These are phyloP conservation scores for Ondatra zibethicus DNA, from an alignment of 2,113 vertebrate species.

Conservation along the genomic window DNA sequence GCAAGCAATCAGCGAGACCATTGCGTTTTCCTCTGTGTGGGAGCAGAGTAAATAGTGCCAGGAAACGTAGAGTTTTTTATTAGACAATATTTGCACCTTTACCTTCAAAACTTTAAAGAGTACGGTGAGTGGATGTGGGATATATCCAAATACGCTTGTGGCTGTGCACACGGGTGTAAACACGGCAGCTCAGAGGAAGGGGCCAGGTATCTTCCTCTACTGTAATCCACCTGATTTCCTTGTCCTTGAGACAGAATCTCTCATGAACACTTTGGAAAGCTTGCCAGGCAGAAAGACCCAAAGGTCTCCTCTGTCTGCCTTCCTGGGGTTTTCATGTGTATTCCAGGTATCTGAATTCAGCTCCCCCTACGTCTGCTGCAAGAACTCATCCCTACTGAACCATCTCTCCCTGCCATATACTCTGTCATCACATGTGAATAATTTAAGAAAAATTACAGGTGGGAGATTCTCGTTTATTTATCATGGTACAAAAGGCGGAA, in stretches of 20 bases:
- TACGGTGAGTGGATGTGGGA: neutral
- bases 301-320: neutral
- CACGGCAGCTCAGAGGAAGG: neutral
- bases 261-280: neutral
- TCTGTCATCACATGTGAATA: neutral
- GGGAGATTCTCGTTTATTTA: neutral
- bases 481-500: neutral
- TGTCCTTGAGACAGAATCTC: neutral
- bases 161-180: accelerated
- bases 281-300: accelerated
- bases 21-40: neutral
- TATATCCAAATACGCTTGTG: neutral
- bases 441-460: neutral
- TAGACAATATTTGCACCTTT: neutral
- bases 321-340: neutral
- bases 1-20: neutral
- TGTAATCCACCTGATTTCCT: too few relatives aligned
- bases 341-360: neutral
- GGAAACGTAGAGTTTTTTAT: neutral
- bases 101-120: neutral
- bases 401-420: neutral
- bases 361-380: accelerated
- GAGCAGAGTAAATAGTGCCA: neutral
- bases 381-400: neutral
- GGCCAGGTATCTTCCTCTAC: neutral